Base-by-base conservation (phyloP, 1,140 invertebrate genomes). In the Lysiphlebus fabarum region DNA sequence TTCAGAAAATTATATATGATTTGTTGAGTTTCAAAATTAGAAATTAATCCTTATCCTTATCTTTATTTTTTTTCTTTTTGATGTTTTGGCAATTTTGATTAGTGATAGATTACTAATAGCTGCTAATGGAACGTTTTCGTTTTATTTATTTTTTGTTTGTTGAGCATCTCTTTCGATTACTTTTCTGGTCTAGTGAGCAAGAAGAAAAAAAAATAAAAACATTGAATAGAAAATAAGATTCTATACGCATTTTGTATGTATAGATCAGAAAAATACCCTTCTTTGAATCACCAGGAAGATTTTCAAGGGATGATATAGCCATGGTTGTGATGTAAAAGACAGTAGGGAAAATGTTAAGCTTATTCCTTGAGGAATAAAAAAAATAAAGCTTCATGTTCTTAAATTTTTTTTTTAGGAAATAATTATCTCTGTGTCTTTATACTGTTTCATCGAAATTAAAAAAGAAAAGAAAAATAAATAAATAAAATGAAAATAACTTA, bases 231-330 rank as follows among this genome's bases (percentile, higher is more conserved):
- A 51, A 36, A 37, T 36, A 51, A 33, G 38, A 37, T 12, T 51
- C 33, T 0, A n/a, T n/a, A 36, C 49, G 49, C 17, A 26, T 26
- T 26, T 26, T 26, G 17, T 26, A 26, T 26, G 1, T 26, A 51
- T 49, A 33, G 48, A 49, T 51, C 49, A 51, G 49, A 11, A 8
- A n/a, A 49, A 26, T 49, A 51, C 49, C 49, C 49, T 56, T 49
- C 44, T 37, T 49, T 48, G n/a, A 44, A 49, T 26, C 26, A 12
- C 55, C 42, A 34, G 26, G 36, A 55, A 49, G 44, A 57, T 57
- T 49, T 44, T 38, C 36, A 41, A 26, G 55, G 55, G 55, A 57
- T 57, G 55, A 57, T 57, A 57, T 57, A 57, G 34, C 43, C 33
- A 26, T 26, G 54, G 34, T 37, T 43, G 54, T 56, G 54, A 10